Base-by-base conservation (phyloP, 2,888 invertebrate species). In the Nematopogon swammerdamellus region DNA sequence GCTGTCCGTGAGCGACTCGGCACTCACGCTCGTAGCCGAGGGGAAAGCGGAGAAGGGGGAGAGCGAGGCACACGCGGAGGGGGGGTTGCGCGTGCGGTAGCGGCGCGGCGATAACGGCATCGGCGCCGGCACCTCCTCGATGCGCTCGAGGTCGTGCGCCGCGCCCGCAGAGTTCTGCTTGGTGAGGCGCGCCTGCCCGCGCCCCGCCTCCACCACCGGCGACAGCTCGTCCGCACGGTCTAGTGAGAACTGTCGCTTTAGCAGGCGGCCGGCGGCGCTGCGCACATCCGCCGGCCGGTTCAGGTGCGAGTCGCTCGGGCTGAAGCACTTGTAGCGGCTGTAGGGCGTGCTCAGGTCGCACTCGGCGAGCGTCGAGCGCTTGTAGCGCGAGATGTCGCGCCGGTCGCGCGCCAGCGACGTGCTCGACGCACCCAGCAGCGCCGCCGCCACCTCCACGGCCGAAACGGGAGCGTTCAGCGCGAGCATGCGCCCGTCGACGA, bases 341-440 rank as follows among this genome's bases (percentile, higher is more conserved):
- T 89, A 91, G 2, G 89, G 87, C 0, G 86, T 85, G 63, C 88
- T 88, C 46, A 88, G 75, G 60, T 89, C 89, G 58, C 80, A 81
- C 56, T 82, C 81, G 48, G 59, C 65, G 56, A 46, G 65, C 63
- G 48, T 59, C 56, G 50, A 64, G 62, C 43, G 67, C 58, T 52
- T 72, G 67, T 47, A 74, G 57, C 51, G 55, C 49, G 29, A 68
- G 54, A 49, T 67, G 67, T 36, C 71, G 67, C 53, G 53, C 46
- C 53, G 53, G 44, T 55, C 52, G 42, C 54, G 55, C 45, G 53
- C 64, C 10, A 82, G 60, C 0, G 82, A 81, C 43, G 68, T 79
- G 1, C 81, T 76, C 1, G 82, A 80, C 1, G 81, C 79, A 1
- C 81, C 82, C 2, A 82, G 63, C 14, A 82, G 61, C 0, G 80